Conservation (phyloP, 2,113 vertebrate genomes). For the Plecturocebus donacophilus region DNA sequence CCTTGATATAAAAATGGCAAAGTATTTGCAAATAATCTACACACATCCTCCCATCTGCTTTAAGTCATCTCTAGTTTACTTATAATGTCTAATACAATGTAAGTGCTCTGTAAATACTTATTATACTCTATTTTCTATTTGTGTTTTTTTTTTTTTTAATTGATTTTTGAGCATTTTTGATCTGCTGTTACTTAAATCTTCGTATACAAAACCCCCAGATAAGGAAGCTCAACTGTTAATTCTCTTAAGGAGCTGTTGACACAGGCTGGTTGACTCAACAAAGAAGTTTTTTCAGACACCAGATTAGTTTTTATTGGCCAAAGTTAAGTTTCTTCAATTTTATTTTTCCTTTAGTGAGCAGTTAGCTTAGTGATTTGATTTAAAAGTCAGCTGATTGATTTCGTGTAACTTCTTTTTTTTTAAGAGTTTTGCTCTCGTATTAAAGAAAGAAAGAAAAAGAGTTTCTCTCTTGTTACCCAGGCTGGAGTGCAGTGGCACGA, state of each 20-base stretch:
- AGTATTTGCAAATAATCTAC: background rate
- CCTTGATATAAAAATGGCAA: background rate
- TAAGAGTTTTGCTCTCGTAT: too few species aligned
- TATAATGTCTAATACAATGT: background rate
- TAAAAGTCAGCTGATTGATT: background rate
- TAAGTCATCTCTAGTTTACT: background rate
- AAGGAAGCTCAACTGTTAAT: background rate
- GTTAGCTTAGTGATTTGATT: background rate
- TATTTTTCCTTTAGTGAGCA: conserved; percentile 2
- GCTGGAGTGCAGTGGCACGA: too few species aligned
- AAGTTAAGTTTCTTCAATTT: background rate
- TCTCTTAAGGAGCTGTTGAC: background rate
- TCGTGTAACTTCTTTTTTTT: background rate
- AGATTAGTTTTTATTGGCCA: background rate
- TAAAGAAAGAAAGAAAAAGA: too few species aligned
- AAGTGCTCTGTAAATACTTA: background rate
- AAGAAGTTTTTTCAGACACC: background rate
- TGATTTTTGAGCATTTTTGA: background rate
- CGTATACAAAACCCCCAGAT: background rate
- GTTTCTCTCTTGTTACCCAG: too few species aligned
- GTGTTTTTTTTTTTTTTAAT: background rate
- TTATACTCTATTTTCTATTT: background rate
- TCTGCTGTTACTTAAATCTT: background rate
- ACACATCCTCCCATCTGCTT: background rate
- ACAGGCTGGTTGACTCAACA: background rate